phyloP scores from a whole-genome alignment of 2,113 vertebrate species.

The Larimichthys polyactis region DNA sequence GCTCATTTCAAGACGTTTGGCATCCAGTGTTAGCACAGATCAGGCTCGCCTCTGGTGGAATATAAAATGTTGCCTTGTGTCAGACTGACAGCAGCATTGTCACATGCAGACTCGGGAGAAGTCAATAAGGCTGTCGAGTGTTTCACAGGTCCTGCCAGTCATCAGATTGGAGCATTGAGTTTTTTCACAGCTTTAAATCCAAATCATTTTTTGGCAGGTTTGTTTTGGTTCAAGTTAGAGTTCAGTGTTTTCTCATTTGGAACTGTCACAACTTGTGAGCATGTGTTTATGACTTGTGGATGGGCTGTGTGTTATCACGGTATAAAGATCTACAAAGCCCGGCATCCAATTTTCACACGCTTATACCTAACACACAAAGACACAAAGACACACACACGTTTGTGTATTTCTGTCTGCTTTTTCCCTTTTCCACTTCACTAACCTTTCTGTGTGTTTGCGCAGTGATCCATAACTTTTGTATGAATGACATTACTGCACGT shows the following conservation, averaged over 20 bases:
- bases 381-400: neutral
- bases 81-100: conserved; percentile 61
- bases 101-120: conserved; percentile 60
- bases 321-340: conserved; percentile 54
- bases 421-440: conserved; percentile 24
- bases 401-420: neutral
- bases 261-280: conserved; percentile 49
- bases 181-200: conserved; percentile 39
- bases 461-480: conserved; percentile 25
- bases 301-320: conserved; percentile 44
- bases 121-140: conserved; percentile 65
- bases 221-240: conserved; percentile 32
- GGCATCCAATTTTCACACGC: conserved; percentile 57
- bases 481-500: conserved; percentile 24
- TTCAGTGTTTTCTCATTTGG: conserved; percentile 61
- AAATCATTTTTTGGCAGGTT: conserved; percentile 15
- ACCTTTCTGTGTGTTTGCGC: conserved; percentile 31
- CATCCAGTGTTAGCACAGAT: conserved; percentile 52
- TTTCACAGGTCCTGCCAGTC: conserved; percentile 54
- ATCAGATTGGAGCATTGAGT: conserved; percentile 23
- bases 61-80: conserved; percentile 59
- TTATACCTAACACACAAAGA: conserved; percentile 12
- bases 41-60: conserved; percentile 56
- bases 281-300: conserved; percentile 38
- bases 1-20: conserved; percentile 62